Evolutionary conservation across 2,888 invertebrate species (phyloP), one percentile per base, ranked within the genome.

Genomic region (Gari tellinella): DNA sequence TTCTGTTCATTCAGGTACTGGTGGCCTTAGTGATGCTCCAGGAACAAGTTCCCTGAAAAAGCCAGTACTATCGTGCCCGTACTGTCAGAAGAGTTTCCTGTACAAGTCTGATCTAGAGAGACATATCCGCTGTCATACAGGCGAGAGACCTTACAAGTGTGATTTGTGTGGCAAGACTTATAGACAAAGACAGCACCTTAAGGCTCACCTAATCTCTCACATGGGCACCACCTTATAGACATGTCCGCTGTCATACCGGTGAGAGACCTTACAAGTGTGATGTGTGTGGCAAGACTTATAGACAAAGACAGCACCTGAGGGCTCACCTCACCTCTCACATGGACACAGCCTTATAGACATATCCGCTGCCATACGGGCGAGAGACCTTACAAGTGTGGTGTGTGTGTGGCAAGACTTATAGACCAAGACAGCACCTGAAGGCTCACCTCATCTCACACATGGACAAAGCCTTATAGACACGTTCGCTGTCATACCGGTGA

Each of bases 381-480:
- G 23, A 61, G 51, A 26, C 61, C 61, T 1, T 55, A 19, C 23
- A 41, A 19, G 15, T 55, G 70, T 45, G 43, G 60, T 10, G 38
- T 17, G n/a, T n/a, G n/a, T 70, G 70, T 26, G 52, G 25, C 15
- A 58, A 55, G 37, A 12, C 45, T 1, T 70, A 63, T 51, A 60
- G 31, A 17, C 7, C 25, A 48, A 60, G 48, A 37, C 46, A 46
- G 10, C 60, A 60, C 37, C 15, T 60, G 12, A 60, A 60, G 15
- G 12, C 38, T 14, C 49, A 60, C 23, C 0, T 21, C 3, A 14
- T 15, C 26, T 15, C 31, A n/a, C 51, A 51, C 26, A 25, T 26
- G 51, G 5, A 26, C 3, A 17, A n/a, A n/a, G n/a, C n/a, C n/a
- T n/a, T n/a, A n/a, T n/a, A 43, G 57, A 3, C 57, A 57, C 19